Conservation (phyloP, 2,113 vertebrate species). For the Corydoras sp. region DNA sequence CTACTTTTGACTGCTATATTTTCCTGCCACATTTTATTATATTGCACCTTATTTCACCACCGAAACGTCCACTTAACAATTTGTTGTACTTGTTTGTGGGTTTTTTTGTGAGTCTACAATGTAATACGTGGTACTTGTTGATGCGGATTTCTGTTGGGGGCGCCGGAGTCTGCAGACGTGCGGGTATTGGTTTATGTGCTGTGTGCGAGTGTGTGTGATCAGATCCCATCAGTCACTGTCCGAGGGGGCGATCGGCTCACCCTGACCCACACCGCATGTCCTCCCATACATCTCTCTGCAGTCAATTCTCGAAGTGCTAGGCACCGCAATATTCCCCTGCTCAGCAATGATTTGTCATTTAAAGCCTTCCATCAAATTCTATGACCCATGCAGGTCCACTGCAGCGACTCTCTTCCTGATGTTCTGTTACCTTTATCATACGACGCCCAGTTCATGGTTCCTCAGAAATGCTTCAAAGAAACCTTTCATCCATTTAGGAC, state of each 20-base stretch:
- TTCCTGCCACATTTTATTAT: neutral
- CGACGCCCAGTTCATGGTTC: neutral
- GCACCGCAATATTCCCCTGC: constrained; percentile 18
- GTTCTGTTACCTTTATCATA: neutral
- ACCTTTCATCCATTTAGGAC: too few relatives aligned
- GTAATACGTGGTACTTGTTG: neutral
- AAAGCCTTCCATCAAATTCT: constrained; percentile 2
- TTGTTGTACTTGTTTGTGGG: neutral
- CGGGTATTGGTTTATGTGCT: constrained; percentile 4
- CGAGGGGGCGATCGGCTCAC: constrained; percentile 11
- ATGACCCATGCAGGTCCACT: neutral
- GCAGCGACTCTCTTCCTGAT: neutral
- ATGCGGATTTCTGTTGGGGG: neutral
- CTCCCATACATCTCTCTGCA: constrained; percentile 38
- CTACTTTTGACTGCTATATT: neutral
- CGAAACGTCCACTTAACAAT: constrained; percentile 16
- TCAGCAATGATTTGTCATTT: constrained; percentile 20
- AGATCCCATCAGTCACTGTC: constrained; percentile 29
- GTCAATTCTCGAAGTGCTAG: constrained; percentile 29
- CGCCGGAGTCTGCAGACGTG: neutral
- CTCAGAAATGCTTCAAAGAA: too few relatives aligned
- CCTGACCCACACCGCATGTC: constrained; percentile 55
- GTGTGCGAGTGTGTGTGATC: constrained; percentile 15
- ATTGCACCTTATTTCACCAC: constrained; percentile 1
- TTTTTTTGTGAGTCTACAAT: neutral